Evolutionary conservation across 2,888 invertebrate species (phyloP).

Genomic region (Girardia tigrina): DNA sequence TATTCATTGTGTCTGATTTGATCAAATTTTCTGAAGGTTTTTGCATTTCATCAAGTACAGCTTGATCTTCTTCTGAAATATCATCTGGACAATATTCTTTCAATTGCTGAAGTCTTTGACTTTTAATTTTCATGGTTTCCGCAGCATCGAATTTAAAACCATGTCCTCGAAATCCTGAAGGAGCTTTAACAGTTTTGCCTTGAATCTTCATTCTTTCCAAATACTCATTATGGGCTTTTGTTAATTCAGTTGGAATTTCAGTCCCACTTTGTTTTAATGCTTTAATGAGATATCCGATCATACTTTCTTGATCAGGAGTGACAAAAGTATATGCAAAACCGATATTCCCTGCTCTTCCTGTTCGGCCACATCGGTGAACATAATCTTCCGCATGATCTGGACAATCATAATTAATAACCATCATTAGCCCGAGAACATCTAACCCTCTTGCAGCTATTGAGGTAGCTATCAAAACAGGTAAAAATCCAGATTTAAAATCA

Average conservation of each 20-base stretch:
- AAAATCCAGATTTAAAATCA: not conserved
- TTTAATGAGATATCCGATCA: not conserved
- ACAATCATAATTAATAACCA: slow-evolving; percentile 17
- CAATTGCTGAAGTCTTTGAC: not conserved
- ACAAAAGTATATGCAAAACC: slow-evolving; percentile 16
- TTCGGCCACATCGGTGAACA: slow-evolving; percentile 8
- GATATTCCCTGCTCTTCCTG: not conserved
- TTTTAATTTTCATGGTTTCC: not conserved
- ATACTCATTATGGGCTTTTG: not conserved
- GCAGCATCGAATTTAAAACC: slow-evolving; percentile 20
- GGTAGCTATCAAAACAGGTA: slow-evolving; percentile 8
- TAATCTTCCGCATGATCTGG: slow-evolving; percentile 12
- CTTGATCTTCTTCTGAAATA: not conserved
- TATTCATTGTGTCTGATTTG: too few relatives aligned
- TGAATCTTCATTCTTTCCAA: not conserved
- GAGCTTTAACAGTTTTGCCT: not conserved
- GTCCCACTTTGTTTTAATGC: not conserved
- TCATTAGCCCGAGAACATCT: not conserved
- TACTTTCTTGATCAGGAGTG: not conserved
- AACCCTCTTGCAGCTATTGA: slow-evolving; percentile 9
- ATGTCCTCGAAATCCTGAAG: not conserved
- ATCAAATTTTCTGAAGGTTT: not conserved
- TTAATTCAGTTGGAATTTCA: not conserved
- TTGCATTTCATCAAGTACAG: not conserved
- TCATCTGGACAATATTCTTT: not conserved